phyloP scores from a whole-genome alignment of 2,888 invertebrate species.

The Piscicola geometra region DNA sequence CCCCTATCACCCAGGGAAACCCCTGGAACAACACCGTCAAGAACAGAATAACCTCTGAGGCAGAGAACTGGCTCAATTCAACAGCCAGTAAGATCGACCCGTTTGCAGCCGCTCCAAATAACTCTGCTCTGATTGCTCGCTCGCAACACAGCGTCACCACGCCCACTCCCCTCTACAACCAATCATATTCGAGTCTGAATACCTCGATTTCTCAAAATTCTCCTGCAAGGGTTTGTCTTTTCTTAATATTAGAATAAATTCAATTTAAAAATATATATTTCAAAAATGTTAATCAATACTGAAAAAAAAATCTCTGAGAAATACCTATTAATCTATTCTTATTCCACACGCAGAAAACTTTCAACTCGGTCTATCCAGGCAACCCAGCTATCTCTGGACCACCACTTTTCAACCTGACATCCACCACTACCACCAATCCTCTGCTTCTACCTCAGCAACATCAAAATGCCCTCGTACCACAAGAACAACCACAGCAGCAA shows the following conservation, averaged over 20 bases:
- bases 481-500: not conserved
- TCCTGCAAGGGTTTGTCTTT: not conserved
- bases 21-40: conserved; percentile 40
- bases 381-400: too few species aligned
- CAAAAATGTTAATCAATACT: not conserved
- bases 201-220: not conserved
- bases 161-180: not conserved
- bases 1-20: conserved; percentile 28
- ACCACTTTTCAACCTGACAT: not conserved
- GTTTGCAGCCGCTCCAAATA: conserved; percentile 38
- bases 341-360: too few species aligned
- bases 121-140: conserved; percentile 5
- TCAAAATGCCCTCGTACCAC: not conserved
- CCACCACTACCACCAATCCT: not conserved
- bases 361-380: too few species aligned
- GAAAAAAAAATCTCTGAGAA: too few species aligned
- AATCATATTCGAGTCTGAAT: not conserved
- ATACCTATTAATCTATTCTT: too few species aligned
- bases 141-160: conserved; percentile 4
- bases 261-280: not conserved
- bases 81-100: conserved; percentile 39
- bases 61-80: conserved; percentile 37
- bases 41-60: conserved; percentile 47
- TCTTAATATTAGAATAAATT: not conserved
- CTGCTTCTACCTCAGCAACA: not conserved